phyloP scores from a whole-genome alignment of 2,797 vertebrate species.

The Novumbra hubbsi region DNA sequence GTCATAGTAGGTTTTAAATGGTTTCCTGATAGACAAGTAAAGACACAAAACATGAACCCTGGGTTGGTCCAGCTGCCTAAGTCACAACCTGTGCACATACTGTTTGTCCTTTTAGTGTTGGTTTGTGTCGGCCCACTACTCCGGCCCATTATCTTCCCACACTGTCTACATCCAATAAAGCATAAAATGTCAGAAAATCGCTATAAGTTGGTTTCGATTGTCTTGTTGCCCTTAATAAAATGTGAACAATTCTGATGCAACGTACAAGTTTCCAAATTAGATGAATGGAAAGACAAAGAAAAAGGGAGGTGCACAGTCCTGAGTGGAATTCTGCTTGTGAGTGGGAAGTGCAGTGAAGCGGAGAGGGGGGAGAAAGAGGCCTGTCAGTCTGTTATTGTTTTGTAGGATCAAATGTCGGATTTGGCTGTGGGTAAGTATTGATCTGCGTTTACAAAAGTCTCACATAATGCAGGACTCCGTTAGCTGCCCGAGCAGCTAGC shows the following conservation, averaged over 20 bases:
- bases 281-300: neutral
- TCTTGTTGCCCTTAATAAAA: neutral
- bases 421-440: constrained; percentile 61
- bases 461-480: constrained; percentile 54
- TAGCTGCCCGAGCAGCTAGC: constrained; percentile 40
- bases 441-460: constrained; percentile 68
- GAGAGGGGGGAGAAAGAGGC: neutral
- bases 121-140: too few species aligned
- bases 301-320: neutral
- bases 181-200: too few species aligned
- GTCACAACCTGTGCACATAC: too few species aligned
- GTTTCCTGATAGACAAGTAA: too few species aligned
- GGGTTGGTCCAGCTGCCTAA: too few species aligned
- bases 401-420: constrained; percentile 67
- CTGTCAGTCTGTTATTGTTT: constrained; percentile 54
- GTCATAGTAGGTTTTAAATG: too few species aligned
- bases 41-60: too few species aligned
- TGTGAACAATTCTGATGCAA: neutral
- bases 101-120: too few species aligned
- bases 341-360: neutral
- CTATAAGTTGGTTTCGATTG: neutral
- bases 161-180: too few species aligned
- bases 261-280: neutral
- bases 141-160: too few species aligned
- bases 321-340: neutral